Evolutionary conservation across 2,797 vertebrate genomes (phyloP), one percentile per base, ranked within the genome.

Genomic region (Morus bassanus): DNA sequence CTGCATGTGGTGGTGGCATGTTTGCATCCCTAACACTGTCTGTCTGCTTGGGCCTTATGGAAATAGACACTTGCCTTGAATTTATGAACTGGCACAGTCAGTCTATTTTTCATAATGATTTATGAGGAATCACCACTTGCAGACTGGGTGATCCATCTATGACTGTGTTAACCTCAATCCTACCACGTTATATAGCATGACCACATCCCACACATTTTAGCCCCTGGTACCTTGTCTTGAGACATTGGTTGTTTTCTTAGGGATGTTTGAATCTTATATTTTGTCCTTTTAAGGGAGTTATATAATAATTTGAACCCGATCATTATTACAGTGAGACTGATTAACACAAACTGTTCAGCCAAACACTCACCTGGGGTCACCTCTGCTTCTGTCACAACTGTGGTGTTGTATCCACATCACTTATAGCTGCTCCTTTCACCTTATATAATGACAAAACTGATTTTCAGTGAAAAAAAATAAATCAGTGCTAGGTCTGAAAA

Each of bases 71-170:
- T 92, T 84, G 89, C 59, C 61, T 94, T 94, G 92, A 91, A 97
- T 98, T 98, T 97, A 97, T 97, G 95, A 97, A 98, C 95, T 95
- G 59, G 77, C 69, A 87, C 43, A 88, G 63, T 5, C 46, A 89
- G 94, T 95, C 89, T 85, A 94, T 98, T 97, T 97, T 96, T 98
- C 96, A 95, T 87, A 33, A 90, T 96, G 94, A 98, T 97, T 97
- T 97, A 97, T 93, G 93, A 91, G 59, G 77, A 97, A 91, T 95
- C 87, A 68, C 86, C 7, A 0, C 67, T 63, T 76, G 74, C 28
- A 91, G 89, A 50, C 56, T 88, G 60, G 84, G 68, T 50, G 85
- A 98, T 97, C 91, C 90, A 95, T 98, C 93, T 96, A 68, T 37
- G 87, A 77, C 67, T 75, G 53, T 15, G 61, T 76, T 70, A 81